phyloP scores from a whole-genome alignment of 2,797 vertebrate species.

The Tokudaia muenninki region DNA sequence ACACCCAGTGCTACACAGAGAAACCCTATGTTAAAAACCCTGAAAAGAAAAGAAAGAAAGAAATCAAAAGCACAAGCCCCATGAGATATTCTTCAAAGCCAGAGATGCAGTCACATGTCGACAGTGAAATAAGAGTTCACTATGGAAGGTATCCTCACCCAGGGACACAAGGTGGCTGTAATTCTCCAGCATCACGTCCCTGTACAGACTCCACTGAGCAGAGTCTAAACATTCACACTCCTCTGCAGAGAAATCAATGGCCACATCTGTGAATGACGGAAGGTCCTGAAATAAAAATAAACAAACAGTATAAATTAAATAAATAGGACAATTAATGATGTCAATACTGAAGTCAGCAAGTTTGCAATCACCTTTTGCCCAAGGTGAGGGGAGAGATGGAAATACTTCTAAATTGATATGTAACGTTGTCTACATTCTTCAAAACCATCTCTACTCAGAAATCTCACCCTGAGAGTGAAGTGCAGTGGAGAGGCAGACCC shows the following conservation, averaged over 20 bases:
- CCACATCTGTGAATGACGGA: neutral
- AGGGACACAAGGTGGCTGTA: neutral
- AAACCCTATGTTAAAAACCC: neutral
- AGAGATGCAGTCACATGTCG: neutral
- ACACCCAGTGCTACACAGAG: no score
- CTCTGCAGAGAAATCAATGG: conserved; percentile 10
- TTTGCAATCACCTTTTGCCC: neutral
- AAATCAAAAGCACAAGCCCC: neutral
- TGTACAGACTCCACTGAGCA: neutral
- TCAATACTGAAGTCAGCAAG: no score
- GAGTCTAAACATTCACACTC: neutral
- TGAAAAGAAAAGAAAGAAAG: neutral
- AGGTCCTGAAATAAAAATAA: neutral
- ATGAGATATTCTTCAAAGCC: neutral
- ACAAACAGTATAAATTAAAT: neutral
- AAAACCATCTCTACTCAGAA: neutral
- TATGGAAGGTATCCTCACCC: neutral
- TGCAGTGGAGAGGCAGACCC: no score
- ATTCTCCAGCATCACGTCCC: neutral
- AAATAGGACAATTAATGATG: neutral
- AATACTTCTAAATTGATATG: neutral
- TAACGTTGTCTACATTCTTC: neutral
- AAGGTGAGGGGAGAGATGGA: neutral
- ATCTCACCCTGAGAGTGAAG: neutral
- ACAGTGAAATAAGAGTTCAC: neutral